Base-by-base conservation (phyloP, 2,113 vertebrate species). In the Callorhinus ursinus region DNA sequence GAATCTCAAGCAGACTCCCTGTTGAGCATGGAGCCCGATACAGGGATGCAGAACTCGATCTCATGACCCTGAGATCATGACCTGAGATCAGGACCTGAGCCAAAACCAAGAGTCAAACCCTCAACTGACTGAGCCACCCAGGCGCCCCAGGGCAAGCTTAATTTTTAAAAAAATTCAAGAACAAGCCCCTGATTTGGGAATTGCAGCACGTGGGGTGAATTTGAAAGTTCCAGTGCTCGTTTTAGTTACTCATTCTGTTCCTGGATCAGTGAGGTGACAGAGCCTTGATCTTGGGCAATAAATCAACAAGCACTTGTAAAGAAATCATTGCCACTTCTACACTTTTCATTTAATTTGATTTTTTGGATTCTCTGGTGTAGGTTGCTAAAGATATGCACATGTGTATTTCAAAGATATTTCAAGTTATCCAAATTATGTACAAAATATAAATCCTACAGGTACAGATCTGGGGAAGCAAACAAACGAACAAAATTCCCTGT, bases 331-430 rank as follows among this genome's bases (percentile, higher is more conserved):
- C 21, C 19, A 22, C 33, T 76, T 51, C 31, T 49, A 57, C 42
- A n/a, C 33, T 91, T 76, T 39, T 28, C 22, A 74, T 67, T 26
- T 61, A 31, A 57, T 89, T 97, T 97, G 18, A 77, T 76, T 81
- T 86, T 85, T 89, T 93, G 0, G 21, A 0, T 65, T 86, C 59
- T 94, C 22, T 79, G 18, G 11, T 31, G 4, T 33, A 39, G 33
- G 28, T 79, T 79, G 36, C 59, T 90, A 76, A 95, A 77, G 22
- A 77, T 85, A 14, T 67, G 57, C 31, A 28, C 42, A 26, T 28
- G 3, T 77, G 2, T 28, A 76, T 77, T 82, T 88, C 80, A 84
- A 53, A 90, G 28, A 46, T 26, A 67, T 55, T 39, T 72, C 28
- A 87, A 83, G 71, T 51, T 65, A 9, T 90, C 24, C 10, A 42